Evolutionary conservation across 2,888 invertebrate species (phyloP).

Genomic region (Epinotia nisella): DNA sequence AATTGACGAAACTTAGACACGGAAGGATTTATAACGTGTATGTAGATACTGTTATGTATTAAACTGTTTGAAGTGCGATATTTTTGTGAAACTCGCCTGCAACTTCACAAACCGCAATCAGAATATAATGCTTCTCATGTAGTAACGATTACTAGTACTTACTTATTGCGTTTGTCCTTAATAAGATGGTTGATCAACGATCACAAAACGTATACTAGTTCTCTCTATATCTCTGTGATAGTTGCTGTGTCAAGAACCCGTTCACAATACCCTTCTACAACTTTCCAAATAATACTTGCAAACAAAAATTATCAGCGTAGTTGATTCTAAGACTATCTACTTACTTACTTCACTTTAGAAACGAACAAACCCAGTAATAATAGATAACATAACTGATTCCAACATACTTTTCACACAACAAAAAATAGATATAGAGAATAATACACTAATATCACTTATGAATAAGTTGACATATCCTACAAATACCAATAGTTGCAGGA

Average conservation of each 20-base stretch:
- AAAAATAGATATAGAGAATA: constrained; percentile 37
- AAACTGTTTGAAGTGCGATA: neutral
- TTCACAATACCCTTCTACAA: constrained; percentile 33
- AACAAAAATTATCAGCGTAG: constrained; percentile 35
- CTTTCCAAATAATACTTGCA: constrained; percentile 47
- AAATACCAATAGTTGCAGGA: constrained; percentile 37
- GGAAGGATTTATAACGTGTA: neutral
- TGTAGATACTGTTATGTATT: neutral
- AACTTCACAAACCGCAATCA: neutral
- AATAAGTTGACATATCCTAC: constrained; percentile 44
- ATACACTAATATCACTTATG: constrained; percentile 46
- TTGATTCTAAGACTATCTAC: constrained; percentile 32
- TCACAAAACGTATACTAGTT: neutral
- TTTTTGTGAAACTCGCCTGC: neutral
- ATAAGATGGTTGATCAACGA: neutral
- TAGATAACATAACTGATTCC: constrained; percentile 25
- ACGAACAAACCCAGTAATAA: constrained; percentile 38
- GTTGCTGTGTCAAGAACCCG: constrained; percentile 48
- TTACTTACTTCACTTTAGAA: constrained; percentile 19
- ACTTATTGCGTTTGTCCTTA: neutral
- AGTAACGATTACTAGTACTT: neutral
- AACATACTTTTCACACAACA: constrained; percentile 42
- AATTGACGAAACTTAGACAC: neutral
- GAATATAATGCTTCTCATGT: neutral
- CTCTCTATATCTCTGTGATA: neutral